Evolutionary conservation across 2,797 vertebrate species (phyloP).

Genomic region (Amniataba percoides): DNA sequence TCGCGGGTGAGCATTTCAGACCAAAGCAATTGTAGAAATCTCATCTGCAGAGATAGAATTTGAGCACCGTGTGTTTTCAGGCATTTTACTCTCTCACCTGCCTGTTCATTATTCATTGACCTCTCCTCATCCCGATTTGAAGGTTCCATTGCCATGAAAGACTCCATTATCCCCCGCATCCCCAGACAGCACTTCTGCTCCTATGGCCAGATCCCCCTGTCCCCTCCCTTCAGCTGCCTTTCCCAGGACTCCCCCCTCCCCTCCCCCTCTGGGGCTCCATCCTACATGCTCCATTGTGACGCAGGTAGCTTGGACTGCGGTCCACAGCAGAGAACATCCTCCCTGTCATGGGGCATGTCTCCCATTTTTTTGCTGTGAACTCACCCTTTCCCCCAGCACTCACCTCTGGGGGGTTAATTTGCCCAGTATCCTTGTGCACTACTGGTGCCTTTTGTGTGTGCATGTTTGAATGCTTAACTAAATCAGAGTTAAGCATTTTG

Average conservation of each 20-base stretch:
- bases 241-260: constrained; percentile 83
- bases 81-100: constrained; percentile 41
- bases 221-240: constrained; percentile 83
- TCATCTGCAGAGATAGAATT: neutral
- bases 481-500: constrained; percentile 60
- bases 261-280: constrained; percentile 80
- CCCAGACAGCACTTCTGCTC: constrained; percentile 87
- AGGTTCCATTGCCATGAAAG: constrained; percentile 92
- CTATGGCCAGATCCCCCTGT: constrained; percentile 85
- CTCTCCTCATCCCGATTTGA: constrained; percentile 75
- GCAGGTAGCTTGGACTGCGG: constrained; percentile 83
- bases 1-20: constrained; percentile 87
- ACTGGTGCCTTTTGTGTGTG: constrained; percentile 73
- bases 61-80: constrained; percentile 13
- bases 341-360: constrained; percentile 68
- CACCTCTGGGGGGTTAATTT: constrained; percentile 50
- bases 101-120: constrained; percentile 65
- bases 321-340: constrained; percentile 70
- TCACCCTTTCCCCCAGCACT: constrained; percentile 40
- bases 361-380: constrained; percentile 69
- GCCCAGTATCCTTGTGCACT: constrained; percentile 77
- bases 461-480: constrained; percentile 61
- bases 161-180: constrained; percentile 87
- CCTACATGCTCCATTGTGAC: constrained; percentile 79
- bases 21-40: neutral